Percentiles rank a stretch among this genome's conserved stretches.
phyloP scores from a whole-genome alignment of 2,888 invertebrate genomes.

The Plebejus argus region DNA sequence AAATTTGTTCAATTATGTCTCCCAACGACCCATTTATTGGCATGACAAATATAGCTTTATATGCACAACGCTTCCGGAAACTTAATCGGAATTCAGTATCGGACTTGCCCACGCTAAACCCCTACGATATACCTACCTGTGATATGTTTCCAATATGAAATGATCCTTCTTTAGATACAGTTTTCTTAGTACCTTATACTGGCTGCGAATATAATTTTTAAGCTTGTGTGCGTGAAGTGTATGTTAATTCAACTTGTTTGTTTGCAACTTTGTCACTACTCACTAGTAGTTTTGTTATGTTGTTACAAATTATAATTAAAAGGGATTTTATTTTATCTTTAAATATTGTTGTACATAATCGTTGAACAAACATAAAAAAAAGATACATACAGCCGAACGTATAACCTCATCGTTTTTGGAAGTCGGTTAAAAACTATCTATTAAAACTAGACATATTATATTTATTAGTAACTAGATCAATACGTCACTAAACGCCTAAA shows the following conservation, averaged over 20 bases:
- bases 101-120: constrained; percentile 3
- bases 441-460: no score
- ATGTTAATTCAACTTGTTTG: neutral
- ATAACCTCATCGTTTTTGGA: no score
- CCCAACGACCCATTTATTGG: constrained; percentile 2
- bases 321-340: no score
- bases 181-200: neutral
- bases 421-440: no score
- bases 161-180: neutral
- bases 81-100: neutral
- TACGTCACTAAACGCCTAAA: no score
- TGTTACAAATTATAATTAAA: no score
- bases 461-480: no score
- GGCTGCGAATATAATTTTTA: neutral
- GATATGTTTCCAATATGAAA: neutral
- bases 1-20: constrained; percentile 24
- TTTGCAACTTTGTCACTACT: neutral
- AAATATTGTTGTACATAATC: no score
- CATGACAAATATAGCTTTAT: neutral
- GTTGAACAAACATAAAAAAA: no score
- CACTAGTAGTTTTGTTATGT: neutral
- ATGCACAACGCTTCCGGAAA: neutral
- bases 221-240: neutral
- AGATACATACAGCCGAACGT: no score
- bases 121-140: neutral